These are phyloP conservation scores for Jordanella pulchra DNA, from an alignment of 2,797 vertebrate species.

Conservation along the genomic window DNA sequence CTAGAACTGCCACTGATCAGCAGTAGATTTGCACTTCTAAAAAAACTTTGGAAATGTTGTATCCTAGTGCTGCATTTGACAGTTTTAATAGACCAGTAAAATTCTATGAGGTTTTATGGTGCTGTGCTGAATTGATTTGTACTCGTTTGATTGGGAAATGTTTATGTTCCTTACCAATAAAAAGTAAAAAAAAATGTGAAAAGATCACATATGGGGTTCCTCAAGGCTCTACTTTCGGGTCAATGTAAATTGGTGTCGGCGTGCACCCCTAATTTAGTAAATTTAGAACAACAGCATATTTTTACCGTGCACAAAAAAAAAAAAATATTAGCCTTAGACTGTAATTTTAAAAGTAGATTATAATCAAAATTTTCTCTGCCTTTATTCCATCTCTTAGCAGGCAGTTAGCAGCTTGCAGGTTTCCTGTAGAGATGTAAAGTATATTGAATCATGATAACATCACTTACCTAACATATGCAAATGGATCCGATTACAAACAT, in stretches of 20 bases:
- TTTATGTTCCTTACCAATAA: not conserved
- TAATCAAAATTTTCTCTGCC: too few relatives aligned
- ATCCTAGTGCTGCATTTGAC: not conserved
- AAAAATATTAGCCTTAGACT: too few relatives aligned
- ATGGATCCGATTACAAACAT: too few relatives aligned
- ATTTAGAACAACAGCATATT: not conserved
- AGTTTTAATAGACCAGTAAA: not conserved
- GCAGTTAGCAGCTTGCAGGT: too few relatives aligned
- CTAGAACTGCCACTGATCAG: too few relatives aligned
- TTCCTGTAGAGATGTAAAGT: not conserved
- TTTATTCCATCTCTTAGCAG: too few relatives aligned
- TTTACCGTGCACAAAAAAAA: not conserved
- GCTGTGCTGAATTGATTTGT: not conserved
- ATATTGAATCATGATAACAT: not conserved
- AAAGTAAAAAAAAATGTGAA: not conserved
- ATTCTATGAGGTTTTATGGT: not conserved
- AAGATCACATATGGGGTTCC: not conserved
- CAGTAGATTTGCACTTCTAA: too few relatives aligned
- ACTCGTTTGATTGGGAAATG: not conserved
- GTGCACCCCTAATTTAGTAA: not conserved
- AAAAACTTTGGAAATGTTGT: too few relatives aligned
- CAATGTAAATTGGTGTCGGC: not conserved
- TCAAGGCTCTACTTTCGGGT: not conserved
- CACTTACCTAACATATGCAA: too few relatives aligned
- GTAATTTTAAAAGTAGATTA: too few relatives aligned